Conservation (phyloP, 2,113 vertebrate genomes). For the Sterrhoptilus dennistouni region DNA sequence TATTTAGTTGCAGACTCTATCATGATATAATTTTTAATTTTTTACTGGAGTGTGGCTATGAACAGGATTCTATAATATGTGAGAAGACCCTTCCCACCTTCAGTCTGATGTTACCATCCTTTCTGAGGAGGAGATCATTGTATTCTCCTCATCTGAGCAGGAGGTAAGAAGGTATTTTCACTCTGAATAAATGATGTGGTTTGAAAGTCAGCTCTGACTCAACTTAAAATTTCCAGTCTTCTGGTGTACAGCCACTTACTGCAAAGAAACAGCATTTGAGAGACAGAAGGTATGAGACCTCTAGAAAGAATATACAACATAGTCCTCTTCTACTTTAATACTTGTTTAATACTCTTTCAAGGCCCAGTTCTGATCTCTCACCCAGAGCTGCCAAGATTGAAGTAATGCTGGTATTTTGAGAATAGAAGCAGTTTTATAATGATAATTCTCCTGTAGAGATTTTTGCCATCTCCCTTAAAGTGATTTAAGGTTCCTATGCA, state of each 20-base stretch:
- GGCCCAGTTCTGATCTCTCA: neutral
- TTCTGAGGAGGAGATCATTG: neutral
- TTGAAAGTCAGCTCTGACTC: neutral
- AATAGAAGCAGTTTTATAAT: neutral
- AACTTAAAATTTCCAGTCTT: neutral
- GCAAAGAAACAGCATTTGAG: neutral
- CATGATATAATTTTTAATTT: neutral
- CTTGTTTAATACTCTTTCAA: neutral
- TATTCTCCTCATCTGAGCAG: neutral
- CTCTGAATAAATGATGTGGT: neutral
- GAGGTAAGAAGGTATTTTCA: neutral
- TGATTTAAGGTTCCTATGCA: neutral
- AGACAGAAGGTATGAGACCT: neutral
- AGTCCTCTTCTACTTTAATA: neutral
- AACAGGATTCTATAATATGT: neutral
- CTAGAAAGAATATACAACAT: neutral
- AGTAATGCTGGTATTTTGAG: neutral
- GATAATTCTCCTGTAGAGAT: neutral
- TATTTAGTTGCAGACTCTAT: neutral
- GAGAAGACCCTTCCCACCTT: neutral
- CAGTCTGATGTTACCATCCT: neutral
- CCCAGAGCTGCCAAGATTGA: neutral
- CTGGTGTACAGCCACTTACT: neutral
- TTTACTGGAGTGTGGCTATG: neutral
- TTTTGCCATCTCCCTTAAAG: neutral